Conservation (phyloP, 2,888 invertebrate genomes). For the Epiblema foenella region DNA sequence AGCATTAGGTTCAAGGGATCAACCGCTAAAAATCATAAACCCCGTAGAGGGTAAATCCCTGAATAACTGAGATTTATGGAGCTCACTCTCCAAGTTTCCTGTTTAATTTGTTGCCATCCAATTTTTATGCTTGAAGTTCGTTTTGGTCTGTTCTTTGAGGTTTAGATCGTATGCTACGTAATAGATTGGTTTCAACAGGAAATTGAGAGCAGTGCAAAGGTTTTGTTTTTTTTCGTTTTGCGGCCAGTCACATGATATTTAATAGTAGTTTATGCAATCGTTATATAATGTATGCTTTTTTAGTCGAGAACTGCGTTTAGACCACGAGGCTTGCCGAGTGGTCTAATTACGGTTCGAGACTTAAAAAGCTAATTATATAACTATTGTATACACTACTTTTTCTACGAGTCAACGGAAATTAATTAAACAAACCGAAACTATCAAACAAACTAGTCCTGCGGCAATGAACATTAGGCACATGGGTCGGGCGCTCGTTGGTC, state of each 20-base stretch:
- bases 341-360: too few species aligned
- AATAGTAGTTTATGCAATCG: too few species aligned
- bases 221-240: not conserved
- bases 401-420: too few species aligned
- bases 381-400: too few species aligned
- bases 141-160: constrained; percentile 41
- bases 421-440: too few species aligned
- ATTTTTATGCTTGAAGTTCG: constrained; percentile 43
- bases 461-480: too few species aligned
- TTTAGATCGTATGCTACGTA: constrained; percentile 19
- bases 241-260: not conserved
- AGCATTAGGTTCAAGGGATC: not conserved
- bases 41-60: constrained; percentile 27
- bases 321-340: too few species aligned
- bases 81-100: constrained; percentile 31
- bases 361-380: too few species aligned
- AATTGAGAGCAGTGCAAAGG: not conserved
- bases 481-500: too few species aligned
- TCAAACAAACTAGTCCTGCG: too few species aligned
- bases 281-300: too few species aligned
- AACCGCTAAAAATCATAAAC: constrained; percentile 30
- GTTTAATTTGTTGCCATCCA: constrained; percentile 40
- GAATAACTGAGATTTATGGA: constrained; percentile 39
- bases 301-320: too few species aligned
- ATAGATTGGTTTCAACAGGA: constrained; percentile 27